phyloP scores from a whole-genome alignment of 2,113 vertebrate species.

The Aix galericulata region DNA sequence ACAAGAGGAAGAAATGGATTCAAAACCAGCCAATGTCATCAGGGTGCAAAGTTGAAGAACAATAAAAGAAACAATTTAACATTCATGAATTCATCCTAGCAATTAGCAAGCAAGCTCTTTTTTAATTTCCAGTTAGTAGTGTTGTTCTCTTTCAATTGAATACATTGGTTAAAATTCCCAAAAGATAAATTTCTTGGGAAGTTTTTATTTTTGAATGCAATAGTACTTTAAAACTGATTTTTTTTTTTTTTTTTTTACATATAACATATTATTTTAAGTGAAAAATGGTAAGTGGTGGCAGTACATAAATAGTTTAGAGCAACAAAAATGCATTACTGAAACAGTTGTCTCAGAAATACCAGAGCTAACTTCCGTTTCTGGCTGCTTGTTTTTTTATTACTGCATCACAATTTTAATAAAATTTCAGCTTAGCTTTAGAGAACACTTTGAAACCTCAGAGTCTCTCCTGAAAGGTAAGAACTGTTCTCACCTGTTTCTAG shows the following conservation, averaged over 20 bases:
- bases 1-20: background rate
- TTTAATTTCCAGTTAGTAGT: background rate
- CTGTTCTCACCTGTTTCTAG: background rate
- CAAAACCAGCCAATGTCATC: slow-evolving; percentile 16
- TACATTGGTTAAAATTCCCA: background rate
- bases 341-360: background rate
- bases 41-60: slow-evolving; percentile 64
- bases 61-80: background rate
- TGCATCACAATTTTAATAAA: background rate
- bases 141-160: background rate
- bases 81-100: background rate
- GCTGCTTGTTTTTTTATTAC: background rate
- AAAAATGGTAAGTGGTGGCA: background rate
- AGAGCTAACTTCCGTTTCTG: background rate
- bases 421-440: background rate
- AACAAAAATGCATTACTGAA: background rate
- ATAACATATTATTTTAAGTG: background rate
- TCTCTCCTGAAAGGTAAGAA: background rate
- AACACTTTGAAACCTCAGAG: background rate
- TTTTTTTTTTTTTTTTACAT: background rate
- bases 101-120: background rate
- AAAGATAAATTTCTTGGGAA: background rate
- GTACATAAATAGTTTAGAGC: background rate
- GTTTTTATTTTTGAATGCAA: background rate
- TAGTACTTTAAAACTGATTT: background rate